Percentiles rank a stretch among this genome's conserved stretches.
phyloP scores from a whole-genome alignment of 1,140 invertebrate genomes.

The Laupala kohalensis region DNA sequence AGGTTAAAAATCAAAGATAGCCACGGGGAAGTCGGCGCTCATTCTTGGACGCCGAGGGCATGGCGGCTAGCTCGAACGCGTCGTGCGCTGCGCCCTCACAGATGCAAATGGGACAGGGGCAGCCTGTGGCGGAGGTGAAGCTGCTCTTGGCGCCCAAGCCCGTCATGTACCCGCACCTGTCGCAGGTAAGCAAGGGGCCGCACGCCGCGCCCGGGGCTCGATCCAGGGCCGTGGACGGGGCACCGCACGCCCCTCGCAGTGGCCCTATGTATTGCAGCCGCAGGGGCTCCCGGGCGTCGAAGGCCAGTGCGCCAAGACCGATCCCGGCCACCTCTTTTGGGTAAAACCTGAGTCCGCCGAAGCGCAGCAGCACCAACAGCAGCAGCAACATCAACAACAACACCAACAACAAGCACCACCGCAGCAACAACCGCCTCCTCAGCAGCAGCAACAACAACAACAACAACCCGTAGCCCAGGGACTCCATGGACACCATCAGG shows the following conservation, averaged over 20 bases:
- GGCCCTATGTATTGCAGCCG: background rate
- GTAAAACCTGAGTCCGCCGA: background rate
- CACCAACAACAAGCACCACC: too few relatives aligned
- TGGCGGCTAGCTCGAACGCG: background rate
- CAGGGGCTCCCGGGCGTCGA: background rate
- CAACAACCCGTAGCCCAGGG: too few relatives aligned
- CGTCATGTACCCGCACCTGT: background rate
- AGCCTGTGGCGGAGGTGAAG: background rate
- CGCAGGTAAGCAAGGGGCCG: background rate
- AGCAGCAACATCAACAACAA: background rate
- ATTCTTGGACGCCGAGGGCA: background rate
- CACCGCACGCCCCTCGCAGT: background rate
- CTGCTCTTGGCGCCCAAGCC: background rate
- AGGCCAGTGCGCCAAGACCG: background rate
- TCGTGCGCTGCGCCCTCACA: background rate
- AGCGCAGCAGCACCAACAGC: background rate
- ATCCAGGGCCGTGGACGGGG: background rate
- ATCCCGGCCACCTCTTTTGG: background rate
- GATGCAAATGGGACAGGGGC: background rate
- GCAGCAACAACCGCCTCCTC: too few relatives aligned
- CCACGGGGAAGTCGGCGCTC: background rate
- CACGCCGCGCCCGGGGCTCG: too few relatives aligned
- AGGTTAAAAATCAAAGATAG: too few relatives aligned
- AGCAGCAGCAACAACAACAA: too few relatives aligned
- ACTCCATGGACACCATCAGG: too few relatives aligned